Base-by-base conservation (phyloP, 2,888 invertebrate species). In the Eustalomyia histrio region DNA sequence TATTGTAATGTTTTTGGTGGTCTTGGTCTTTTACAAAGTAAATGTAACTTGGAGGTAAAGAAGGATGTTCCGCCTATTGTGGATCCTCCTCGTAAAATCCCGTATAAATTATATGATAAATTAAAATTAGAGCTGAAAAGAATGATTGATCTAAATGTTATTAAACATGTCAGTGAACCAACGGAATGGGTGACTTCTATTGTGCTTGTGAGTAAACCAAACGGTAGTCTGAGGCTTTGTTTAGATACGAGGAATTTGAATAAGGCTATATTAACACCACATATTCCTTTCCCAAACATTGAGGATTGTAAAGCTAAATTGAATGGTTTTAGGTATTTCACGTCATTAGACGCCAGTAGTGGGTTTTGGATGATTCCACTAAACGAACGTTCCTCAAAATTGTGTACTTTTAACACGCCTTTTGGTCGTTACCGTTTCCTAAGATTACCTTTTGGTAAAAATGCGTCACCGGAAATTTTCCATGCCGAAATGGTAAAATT, bases 181-280 rank as follows among this genome's bases (percentile, higher is more conserved):
- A 83, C 80, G 29, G 75, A 82, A 8, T 81, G 82, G 84, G 82
- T 83, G 9, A 83, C 53, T 60, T 83, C 78, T 7, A 79, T 83
- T 50, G 83, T 84, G 0, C 21, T 80, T 0, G 78, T 83, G 6
- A 63, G 58, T 50, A 83, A 83, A 68, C 57, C 79, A 0, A 84
- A 79, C 76, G 78, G 79, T 9, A 80, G 35, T n/a, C 50, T 84
- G 12, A 61, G 80, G 24, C 14, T 83, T 5, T 81, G 83, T 24
- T 76, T 82, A 64, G n/a, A n/a, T n/a, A n/a, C n/a, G n/a, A n/a
- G n/a, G n/a, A n/a, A n/a, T n/a, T n/a, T n/a, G n/a, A n/a, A n/a
- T n/a, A n/a, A n/a, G n/a, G n/a, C n/a, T n/a, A n/a, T n/a, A n/a
- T n/a, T n/a, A n/a, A n/a, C n/a, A n/a, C n/a, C n/a, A n/a, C n/a